Conservation (phyloP, 2,113 vertebrate species). For the Nothobranchius furzeri region DNA sequence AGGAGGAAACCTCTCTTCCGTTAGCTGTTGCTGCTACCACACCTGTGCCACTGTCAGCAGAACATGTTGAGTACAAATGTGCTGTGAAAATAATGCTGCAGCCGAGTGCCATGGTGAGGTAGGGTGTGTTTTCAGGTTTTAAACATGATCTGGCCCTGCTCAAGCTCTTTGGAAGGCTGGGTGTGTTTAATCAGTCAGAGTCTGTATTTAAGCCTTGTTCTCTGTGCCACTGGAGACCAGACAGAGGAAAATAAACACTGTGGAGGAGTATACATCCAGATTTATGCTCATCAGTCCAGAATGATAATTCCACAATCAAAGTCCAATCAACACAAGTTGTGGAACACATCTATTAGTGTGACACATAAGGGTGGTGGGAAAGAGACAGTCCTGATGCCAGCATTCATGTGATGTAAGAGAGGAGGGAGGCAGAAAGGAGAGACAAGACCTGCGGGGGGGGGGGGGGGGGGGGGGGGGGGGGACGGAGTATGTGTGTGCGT, state of each 20-base stretch:
- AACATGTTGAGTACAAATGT: neutral
- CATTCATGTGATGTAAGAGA: too few relatives aligned
- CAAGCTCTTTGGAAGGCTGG: neutral
- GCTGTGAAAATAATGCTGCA: neutral
- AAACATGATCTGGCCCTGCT: neutral
- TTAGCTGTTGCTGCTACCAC: slow-evolving; percentile 32
- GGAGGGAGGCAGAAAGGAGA: too few relatives aligned
- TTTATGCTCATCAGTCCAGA: neutral
- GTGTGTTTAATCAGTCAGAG: neutral
- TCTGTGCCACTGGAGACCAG: neutral
- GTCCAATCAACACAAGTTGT: too few relatives aligned
- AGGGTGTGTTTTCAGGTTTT: neutral
- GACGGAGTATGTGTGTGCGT: neutral
- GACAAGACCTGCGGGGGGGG: slow-evolving; percentile 9
- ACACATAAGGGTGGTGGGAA: too few relatives aligned
- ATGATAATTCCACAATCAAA: too few relatives aligned
- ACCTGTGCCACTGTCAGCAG: slow-evolving; percentile 12
- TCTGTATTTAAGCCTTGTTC: neutral
- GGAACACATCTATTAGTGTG: too few relatives aligned
- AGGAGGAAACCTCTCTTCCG: slow-evolving; percentile 32
- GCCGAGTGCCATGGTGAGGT: too few relatives aligned
- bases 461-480: neutral
- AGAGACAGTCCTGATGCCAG: too few relatives aligned
- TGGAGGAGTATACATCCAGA: slow-evolving; percentile 21
- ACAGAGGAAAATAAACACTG: neutral